Conservation (phyloP, 2,113 vertebrate genomes). For the Buteo buteo region DNA sequence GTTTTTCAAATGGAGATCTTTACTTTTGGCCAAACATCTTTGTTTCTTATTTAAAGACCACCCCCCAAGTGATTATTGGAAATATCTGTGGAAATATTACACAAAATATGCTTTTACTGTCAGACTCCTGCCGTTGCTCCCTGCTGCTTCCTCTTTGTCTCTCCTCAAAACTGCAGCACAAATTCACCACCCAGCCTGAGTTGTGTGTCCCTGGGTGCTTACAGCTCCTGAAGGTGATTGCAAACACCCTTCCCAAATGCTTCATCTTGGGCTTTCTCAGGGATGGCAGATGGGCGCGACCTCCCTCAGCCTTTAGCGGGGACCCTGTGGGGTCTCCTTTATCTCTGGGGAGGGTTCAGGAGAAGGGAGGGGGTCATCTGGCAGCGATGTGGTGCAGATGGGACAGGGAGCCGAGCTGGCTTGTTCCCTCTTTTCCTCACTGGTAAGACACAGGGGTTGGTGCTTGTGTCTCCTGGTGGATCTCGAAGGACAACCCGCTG, state of each 20-base stretch:
- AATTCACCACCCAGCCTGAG: background rate
- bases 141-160: background rate
- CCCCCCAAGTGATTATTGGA: background rate
- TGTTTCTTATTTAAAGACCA: background rate
- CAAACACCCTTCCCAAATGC: background rate
- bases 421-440: accelerated
- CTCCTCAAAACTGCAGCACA: background rate
- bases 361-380: background rate
- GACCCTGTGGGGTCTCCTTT: background rate
- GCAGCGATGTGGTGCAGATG: background rate
- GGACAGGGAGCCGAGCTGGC: background rate
- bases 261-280: background rate
- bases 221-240: background rate
- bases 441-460: background rate
- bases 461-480: background rate
- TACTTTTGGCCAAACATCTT: background rate
- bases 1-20: background rate
- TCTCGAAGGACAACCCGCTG: background rate
- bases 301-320: background rate
- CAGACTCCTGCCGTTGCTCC: background rate
- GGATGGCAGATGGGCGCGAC: accelerated
- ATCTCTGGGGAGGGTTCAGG: background rate
- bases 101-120: background rate
- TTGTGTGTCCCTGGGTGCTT: background rate
- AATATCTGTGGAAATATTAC: background rate